Evolutionary conservation across 2,888 invertebrate genomes (phyloP), one percentile per base, ranked within the genome.

Genomic region (Ctenicera cuprea): DNA sequence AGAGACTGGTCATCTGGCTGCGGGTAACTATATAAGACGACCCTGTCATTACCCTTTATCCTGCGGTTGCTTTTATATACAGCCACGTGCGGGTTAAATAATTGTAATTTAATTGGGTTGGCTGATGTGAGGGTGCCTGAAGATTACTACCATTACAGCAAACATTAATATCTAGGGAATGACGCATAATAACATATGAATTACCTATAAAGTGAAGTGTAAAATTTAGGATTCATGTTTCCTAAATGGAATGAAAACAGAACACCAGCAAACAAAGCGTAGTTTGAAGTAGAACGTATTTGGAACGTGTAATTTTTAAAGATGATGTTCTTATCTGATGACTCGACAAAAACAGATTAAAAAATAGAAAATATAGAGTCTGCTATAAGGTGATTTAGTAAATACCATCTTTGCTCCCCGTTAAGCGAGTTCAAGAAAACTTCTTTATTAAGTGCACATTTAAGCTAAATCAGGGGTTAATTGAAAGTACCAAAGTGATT

Each of bases 91-190:
- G 59, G 66, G 71, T 66, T 66, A 72, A 72, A 72, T 72, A 72
- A 72, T 72, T 72, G 71, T 52, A 66, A 65, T 66, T 72, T 72
- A 72, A 72, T 72, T 72, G 66, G 71, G 66, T 61, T 61, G 61
- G 41, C 33, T 72, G 61, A 72, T 72, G 61, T 66, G 52, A 61
- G 71, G 65, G 50, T 66, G 61, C 43, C 41, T 72, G 65, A 50
- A 72, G 54, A 66, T 66, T 72, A 66, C 71, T 54, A 57, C 52
- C 57, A 65, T 65, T 71, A 71, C 54, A 59, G 45, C 52, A 33
- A 71, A 65, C 64, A 64, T 64, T 65, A 65, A 71, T 57, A 20
- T 71, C 64, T 38, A 57, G 59, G 22, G 57, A 71, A 64, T 64
- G 64, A 57, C 41, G 33, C 61, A 41, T 70, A 70, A 70, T 62